Base-by-base conservation (phyloP, 64 coral and sea anemone genomes). In the Acropora yongei region DNA sequence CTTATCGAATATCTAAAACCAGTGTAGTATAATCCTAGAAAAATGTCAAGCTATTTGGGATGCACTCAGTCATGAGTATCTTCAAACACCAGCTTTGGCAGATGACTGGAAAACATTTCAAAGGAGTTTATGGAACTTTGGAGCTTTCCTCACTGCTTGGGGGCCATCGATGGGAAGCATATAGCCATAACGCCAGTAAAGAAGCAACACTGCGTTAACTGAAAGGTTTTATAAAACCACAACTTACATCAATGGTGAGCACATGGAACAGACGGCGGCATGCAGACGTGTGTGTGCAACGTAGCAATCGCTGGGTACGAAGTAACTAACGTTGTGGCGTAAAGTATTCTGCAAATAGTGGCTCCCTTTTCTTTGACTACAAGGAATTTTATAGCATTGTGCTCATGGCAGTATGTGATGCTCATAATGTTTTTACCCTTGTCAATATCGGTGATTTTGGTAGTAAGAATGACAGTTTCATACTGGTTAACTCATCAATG, bases 21-120 rank as follows among this genome's bases (percentile, higher is more conserved):
- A 91, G 78, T 50, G 89, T 91, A 71, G 61, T 30, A 91, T 91
- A 11, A 82, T 76, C 42, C 60, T 58, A 30, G 89, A 91, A 53
- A 91, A 61, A 16, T 91, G 89, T 79, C 81, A 72, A 71, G 78
- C 89, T 46, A 91, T 91, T 68, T 83, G 89, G 89, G 41, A 91
- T 68, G 63, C 67, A 20, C 89, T 91, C 13, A 71, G 45, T 51
- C 20, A 83, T 11, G 49, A 14, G 44, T 91, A 82, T 74, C 49
- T 91, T 47, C 51, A 63, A 91, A 49, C 79, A 80, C 2, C 89
- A 49, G 40, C 30, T 72, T 58, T 65, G n/a, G 44, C 89, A 51
- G 8, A 53, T 49, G 63, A 91, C 9, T 83, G 89, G 79, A 91
- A 91, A 57, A 81, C 13, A 91, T 91, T 68, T 74, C 41, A 20